These are phyloP conservation scores for Pimpla rufipes DNA, from an alignment of 2,888 invertebrate genomes.

Conservation along the genomic window DNA sequence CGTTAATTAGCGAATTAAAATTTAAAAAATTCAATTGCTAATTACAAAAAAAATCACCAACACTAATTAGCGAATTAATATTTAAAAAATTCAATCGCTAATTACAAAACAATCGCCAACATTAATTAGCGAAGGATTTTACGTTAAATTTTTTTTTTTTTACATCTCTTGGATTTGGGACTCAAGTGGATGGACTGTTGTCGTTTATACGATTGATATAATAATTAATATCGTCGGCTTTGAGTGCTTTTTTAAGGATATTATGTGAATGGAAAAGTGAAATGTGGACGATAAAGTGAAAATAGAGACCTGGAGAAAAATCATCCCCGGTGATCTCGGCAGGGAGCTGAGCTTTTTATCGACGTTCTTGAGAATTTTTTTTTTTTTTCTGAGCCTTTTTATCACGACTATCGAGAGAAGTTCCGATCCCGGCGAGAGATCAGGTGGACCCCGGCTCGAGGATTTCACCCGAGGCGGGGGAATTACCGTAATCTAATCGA, in stretches of 20 bases:
- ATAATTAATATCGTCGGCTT: not conserved
- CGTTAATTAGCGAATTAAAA: not conserved
- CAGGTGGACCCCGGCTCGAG: constrained; percentile 20
- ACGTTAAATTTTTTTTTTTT: not conserved
- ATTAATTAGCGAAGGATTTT: constrained; percentile 8
- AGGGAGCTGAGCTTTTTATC: not conserved
- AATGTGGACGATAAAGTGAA: constrained; percentile 33
- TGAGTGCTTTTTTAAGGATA: constrained; percentile 39
- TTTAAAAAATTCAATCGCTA: constrained; percentile 1
- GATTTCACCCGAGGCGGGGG: constrained; percentile 36
- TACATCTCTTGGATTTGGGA: not conserved
- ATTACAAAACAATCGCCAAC: constrained; percentile 8
- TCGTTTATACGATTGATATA: not conserved
- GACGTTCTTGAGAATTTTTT: not conserved
- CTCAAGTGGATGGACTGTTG: constrained; percentile 13
- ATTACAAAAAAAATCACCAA: not conserved
- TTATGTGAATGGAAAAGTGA: constrained; percentile 37
- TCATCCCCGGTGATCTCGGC: not conserved
- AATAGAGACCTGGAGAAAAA: not conserved
- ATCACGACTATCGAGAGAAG: not conserved
- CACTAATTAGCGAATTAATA: too few relatives aligned
- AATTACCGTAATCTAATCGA: constrained; percentile 71
- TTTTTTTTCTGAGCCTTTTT: constrained; percentile 11
- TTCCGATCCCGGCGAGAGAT: constrained; percentile 8
- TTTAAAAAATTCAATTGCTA: not conserved